Conservation (phyloP, 2,888 invertebrate genomes). For the Seira sanloemensis region DNA sequence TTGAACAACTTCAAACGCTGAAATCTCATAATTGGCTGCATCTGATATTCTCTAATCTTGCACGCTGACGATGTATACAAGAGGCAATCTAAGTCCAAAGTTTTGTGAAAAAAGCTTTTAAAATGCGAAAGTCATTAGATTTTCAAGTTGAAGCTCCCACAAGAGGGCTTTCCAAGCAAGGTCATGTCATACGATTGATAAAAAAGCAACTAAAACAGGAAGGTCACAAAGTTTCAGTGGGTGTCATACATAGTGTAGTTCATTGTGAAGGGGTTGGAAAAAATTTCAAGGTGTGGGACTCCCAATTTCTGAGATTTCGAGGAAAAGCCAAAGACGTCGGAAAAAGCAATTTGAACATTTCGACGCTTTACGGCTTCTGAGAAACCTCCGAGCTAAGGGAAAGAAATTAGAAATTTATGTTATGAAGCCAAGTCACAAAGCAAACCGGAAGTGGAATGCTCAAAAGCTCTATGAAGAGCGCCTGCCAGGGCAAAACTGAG, state of each 20-base stretch:
- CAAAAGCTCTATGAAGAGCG: slow-evolving; percentile 26
- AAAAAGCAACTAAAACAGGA: background rate
- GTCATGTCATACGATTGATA: background rate
- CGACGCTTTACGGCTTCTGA: background rate
- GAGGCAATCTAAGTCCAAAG: too few species aligned
- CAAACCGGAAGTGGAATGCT: slow-evolving; percentile 21
- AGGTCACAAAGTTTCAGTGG: background rate
- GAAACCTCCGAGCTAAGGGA: background rate
- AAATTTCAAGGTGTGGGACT: background rate
- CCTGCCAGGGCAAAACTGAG: slow-evolving; percentile 9
- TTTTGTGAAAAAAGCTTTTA: too few species aligned
- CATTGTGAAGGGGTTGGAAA: background rate
- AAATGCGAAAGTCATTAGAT: too few species aligned
- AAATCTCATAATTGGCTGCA: too few species aligned
- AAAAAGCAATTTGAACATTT: background rate
- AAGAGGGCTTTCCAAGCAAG: slow-evolving; percentile 25
- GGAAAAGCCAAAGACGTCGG: background rate
- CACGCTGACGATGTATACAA: too few species aligned
- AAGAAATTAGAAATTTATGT: slow-evolving; percentile 20
- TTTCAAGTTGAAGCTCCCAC: slow-evolving; percentile 30
- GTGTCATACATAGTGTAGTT: background rate
- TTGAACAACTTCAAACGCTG: too few species aligned
- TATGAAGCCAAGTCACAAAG: background rate
- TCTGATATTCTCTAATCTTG: too few species aligned
- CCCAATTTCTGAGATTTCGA: background rate